Percentiles rank a stretch among this genome's conserved stretches.
phyloP scores from a whole-genome alignment of 2,113 vertebrate species.

The Periophthalmodon schlosseri region DNA sequence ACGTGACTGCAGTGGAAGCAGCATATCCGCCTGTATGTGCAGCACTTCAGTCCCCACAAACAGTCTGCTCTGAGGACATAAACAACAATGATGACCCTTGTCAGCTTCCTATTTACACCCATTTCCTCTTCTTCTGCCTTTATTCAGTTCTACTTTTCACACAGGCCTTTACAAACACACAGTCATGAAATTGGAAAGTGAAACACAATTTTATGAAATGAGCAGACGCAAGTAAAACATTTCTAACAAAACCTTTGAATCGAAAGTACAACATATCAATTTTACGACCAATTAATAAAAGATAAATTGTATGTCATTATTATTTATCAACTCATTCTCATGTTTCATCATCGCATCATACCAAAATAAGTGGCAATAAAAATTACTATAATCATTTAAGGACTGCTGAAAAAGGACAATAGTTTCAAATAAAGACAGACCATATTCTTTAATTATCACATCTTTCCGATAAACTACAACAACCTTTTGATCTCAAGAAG shows the following conservation, averaged over 20 bases:
- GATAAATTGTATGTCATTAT: background rate
- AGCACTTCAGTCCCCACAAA: conserved; percentile 23
- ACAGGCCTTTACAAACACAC: conserved; percentile 17
- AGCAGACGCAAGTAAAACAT: background rate
- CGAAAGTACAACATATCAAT: background rate
- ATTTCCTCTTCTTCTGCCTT: conserved; percentile 63
- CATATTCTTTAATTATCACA: conserved; percentile 44
- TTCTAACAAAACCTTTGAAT: background rate
- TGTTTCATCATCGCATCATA: background rate
- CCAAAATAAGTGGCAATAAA: background rate
- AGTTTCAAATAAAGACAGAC: conserved; percentile 35
- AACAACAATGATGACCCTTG: conserved; percentile 70
- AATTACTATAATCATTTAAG: background rate
- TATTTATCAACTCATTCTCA: background rate
- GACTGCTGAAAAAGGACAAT: conserved; percentile 56
- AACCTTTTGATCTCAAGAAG: conserved; percentile 54
- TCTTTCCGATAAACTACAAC: conserved; percentile 50
- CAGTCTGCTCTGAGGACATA: conserved; percentile 48
- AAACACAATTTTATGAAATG: conserved; percentile 27
- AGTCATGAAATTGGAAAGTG: conserved; percentile 40
- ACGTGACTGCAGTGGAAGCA: conserved; percentile 68
- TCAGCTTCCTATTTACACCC: conserved; percentile 66
- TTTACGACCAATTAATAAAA: background rate
- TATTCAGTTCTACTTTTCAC: conserved; percentile 56
- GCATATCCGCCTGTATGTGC: conserved; percentile 66